Evolutionary conservation across 2,113 vertebrate species (phyloP).

Genomic region (Neodon shergylaensis): DNA sequence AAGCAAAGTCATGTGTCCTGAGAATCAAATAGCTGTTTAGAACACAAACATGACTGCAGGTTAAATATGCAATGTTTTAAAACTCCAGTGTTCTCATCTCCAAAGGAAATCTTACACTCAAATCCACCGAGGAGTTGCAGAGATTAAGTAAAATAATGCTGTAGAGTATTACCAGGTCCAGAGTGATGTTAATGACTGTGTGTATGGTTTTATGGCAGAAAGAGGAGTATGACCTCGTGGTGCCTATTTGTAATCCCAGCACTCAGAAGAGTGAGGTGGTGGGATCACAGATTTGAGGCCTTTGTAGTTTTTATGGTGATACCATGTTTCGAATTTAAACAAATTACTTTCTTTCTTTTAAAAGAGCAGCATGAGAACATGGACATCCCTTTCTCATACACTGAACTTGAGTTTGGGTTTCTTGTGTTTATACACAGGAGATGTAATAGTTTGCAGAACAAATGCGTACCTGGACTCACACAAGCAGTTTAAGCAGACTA

Average conservation of each 20-base stretch:
- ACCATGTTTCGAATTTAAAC: not conserved
- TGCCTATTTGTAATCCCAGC: not conserved
- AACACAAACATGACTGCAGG: not conserved
- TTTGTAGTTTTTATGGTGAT: not conserved
- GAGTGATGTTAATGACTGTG: not conserved
- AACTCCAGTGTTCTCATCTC: not conserved
- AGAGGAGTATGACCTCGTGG: no score
- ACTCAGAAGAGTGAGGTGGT: not conserved
- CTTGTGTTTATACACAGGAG: not conserved
- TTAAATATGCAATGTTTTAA: constrained; percentile 38
- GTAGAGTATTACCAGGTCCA: not conserved
- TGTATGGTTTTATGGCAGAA: not conserved
- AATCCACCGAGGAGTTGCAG: not conserved
- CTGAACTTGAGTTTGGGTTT: not conserved
- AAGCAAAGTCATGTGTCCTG: not conserved
- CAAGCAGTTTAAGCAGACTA: not conserved
- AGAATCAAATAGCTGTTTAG: not conserved
- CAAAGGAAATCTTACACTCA: not conserved
- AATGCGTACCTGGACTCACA: not conserved
- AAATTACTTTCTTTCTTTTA: not conserved
- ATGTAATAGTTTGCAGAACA: not conserved
- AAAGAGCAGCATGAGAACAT: not conserved
- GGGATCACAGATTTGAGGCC: not conserved
- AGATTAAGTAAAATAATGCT: not conserved
- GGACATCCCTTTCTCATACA: not conserved